Conservation (phyloP, 2,888 invertebrate genomes). For the Clitarchus hookeri region DNA sequence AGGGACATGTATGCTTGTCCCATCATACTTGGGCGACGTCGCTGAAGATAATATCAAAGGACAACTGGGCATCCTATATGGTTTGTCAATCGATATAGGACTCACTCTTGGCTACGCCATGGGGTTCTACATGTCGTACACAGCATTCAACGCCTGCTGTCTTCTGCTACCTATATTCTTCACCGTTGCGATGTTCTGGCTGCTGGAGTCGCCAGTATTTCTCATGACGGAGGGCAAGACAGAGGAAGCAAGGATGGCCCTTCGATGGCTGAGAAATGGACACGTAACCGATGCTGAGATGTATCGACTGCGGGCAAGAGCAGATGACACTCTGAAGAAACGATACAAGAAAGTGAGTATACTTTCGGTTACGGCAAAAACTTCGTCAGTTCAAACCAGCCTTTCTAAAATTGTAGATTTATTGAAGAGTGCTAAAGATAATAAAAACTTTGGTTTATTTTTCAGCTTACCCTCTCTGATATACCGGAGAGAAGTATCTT, state of each 20-base stretch:
- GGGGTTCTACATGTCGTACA: slow-evolving; percentile 59
- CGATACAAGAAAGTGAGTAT: neutral
- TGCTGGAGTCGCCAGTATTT: slow-evolving; percentile 67
- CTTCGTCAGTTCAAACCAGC: no score
- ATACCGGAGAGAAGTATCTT: no score
- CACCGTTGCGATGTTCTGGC: slow-evolving; percentile 55
- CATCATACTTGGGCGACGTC: slow-evolving; percentile 67
- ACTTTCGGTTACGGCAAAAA: neutral
- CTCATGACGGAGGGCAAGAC: slow-evolving; percentile 54
- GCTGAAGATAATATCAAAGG: slow-evolving; percentile 64
- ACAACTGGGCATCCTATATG: slow-evolving; percentile 59
- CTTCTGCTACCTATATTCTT: slow-evolving; percentile 57
- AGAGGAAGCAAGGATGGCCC: slow-evolving; percentile 55
- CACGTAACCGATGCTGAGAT: slow-evolving; percentile 37
- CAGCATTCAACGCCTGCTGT: slow-evolving; percentile 58
- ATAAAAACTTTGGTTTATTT: no score
- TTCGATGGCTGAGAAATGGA: slow-evolving; percentile 47
- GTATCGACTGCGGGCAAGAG: neutral
- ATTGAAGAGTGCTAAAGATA: no score
- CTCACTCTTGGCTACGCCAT: slow-evolving; percentile 58
- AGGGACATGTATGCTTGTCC: slow-evolving; percentile 51
- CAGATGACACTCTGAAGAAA: neutral
- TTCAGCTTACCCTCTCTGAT: no score
- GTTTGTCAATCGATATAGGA: slow-evolving; percentile 55
- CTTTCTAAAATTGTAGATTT: no score